Evolutionary conservation across 1,140 invertebrate species (phyloP), one percentile per base, ranked within the genome.

Genomic region (Brachionus rotundiformis): DNA sequence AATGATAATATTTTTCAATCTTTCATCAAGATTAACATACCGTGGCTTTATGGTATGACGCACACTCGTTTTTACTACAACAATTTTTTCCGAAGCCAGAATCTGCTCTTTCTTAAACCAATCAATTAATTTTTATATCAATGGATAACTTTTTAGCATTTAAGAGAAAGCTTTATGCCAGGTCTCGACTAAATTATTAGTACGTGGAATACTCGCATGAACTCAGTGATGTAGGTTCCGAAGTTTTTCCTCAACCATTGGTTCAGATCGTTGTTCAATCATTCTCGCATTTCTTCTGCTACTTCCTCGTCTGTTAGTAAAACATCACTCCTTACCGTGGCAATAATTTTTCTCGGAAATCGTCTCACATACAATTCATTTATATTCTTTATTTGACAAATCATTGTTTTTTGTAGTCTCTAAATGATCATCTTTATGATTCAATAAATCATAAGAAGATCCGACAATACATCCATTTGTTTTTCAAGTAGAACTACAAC

Each of bases 391-490:
- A 59, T 44, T 44, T 44, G 6, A 44, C 13, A 44, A 44, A 44
- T 44, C 41, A 44, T 44, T 44, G 11, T 44, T 44, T 44, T 44
- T 44, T 44, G 41, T 44, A 44, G 11, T 44, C 41, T 44, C 41
- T 44, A 44, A 7, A 47, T 29, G 23, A 61, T 61, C 27, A 61
- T 61, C 59, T 27, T 61, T 29, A 61, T 61, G 27, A 13, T 61
- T 61, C 27, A 61, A 61, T 25, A 61, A 16, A 25, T 23, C 59
- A 61, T 61, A 61, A 25, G 23, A 61, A 27, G 59, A 61, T 61
- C 59, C 59, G 59, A 61, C 16, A 27, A 61, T 61, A 61, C 59
- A 61, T 59, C 54, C 54, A 59, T 25, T 59, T 59, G 54, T 59
- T 59, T 59, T 16, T 3, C 54, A 59, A 59, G 59, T 61, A 61